A percentile compares a stretch with the other conserved stretches of the same genome.
Evolutionary conservation across 35 echinoderm and acorn worm genomes (phyloP).

Genomic region (Holothuria glaberrima): DNA sequence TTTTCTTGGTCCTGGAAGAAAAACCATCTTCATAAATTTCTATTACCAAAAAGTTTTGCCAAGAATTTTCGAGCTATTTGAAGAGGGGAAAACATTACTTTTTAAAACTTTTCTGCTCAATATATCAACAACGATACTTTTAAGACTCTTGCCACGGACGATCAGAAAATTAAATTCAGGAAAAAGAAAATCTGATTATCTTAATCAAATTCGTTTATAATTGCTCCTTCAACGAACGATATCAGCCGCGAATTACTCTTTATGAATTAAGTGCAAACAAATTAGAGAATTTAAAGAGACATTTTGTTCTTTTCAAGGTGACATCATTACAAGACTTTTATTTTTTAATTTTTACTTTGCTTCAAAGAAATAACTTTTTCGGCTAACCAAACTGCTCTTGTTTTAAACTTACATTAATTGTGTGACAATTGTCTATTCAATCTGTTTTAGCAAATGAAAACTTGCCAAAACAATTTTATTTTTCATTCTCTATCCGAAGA

Average conservation of each 20-base stretch:
- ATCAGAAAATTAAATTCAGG: conserved; percentile 48
- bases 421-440: neutral
- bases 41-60: too few species aligned
- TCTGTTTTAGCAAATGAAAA: neutral
- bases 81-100: neutral
- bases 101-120: too few species aligned
- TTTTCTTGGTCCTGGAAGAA: neutral
- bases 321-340: neutral
- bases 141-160: neutral
- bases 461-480: neutral
- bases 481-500: neutral
- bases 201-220: conserved; percentile 61
- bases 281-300: neutral
- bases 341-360: neutral
- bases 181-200: conserved; percentile 48
- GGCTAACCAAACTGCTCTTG: neutral
- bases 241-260: conserved; percentile 20
- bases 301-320: conserved; percentile 6
- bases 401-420: neutral
- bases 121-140: too few species aligned
- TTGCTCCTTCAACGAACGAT: conserved; percentile 17
- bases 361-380: neutral
- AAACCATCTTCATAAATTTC: neutral
- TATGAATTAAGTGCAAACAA: too few species aligned
- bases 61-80: too few species aligned